phyloP scores from a whole-genome alignment of 1,140 invertebrate species.

The Myzus persicae region DNA sequence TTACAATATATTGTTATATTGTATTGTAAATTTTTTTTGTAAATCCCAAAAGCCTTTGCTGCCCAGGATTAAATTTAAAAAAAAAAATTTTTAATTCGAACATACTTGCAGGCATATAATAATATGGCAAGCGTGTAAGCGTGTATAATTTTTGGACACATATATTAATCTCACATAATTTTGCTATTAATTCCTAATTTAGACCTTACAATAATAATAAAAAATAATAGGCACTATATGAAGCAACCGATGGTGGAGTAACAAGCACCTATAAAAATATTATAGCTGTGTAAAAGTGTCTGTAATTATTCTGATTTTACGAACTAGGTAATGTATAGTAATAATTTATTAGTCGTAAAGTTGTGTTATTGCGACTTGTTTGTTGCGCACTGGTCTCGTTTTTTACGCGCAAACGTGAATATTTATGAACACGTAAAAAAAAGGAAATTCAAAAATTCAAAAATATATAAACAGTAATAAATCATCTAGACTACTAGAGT shows the following conservation, averaged over 20 bases:
- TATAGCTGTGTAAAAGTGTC: not conserved
- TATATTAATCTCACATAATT: not conserved
- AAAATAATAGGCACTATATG: not conserved
- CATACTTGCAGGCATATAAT: too few species aligned
- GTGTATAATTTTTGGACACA: too few species aligned
- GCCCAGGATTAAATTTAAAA: too few species aligned
- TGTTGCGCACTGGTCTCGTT: not conserved
- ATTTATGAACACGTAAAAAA: not conserved
- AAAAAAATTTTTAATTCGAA: too few species aligned
- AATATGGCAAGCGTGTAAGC: too few species aligned
- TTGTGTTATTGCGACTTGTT: not conserved
- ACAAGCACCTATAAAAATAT: not conserved
- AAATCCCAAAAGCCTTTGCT: too few species aligned
- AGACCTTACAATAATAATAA: not conserved
- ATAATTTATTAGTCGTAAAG: not conserved
- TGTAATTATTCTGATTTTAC: not conserved
- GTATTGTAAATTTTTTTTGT: too few species aligned
- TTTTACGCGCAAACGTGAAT: not conserved
- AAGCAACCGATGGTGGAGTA: not conserved
- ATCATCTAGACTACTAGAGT: slow-evolving; percentile 11
- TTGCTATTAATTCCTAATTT: not conserved
- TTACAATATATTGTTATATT: too few species aligned
- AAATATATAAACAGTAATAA: slow-evolving; percentile 17
- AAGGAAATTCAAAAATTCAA: not conserved
- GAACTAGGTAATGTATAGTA: not conserved